Evolutionary conservation across 2,113 vertebrate genomes (phyloP), one percentile per base, ranked within the genome.

Genomic region (Gobius niger): DNA sequence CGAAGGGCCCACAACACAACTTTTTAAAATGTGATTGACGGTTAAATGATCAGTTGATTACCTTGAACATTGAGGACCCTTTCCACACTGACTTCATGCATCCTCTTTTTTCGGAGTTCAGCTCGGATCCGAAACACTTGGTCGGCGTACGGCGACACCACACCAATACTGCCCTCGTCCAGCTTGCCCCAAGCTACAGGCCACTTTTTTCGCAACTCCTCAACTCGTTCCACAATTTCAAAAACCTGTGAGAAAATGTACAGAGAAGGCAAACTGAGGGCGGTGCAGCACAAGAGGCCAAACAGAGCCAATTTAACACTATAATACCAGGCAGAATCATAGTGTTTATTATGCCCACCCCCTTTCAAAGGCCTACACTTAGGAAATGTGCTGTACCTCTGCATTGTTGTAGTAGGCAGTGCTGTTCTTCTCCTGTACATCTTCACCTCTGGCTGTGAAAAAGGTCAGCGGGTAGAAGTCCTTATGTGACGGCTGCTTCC

Each of bases 371-470:
- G 24, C 24, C 24, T 34, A 50, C 34, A 18, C 5, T 13, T 7
- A 13, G 2, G 34, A 69, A 0, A 6, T 47, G 47, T 50, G 50
- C 0, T 49, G 9, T 72, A 99, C 98, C 96, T 99, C 98, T 65
- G 98, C 97, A 41, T 99, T 99, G 88, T 99, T 99, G 93, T 98
- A 99, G 92, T 98, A 99, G 67, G 98, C 96, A 51, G 96, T 98
- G 90, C 98, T 99, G 5, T 99, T 99, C 90, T 99, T 99, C 86
- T 99, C 98, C 85, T 99, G 98, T 6, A 99, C 96, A 75, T 99
- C 98, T 90, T 99, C 97, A 78, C 98, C 98, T 75, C 97, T 93
- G 63, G 98, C 98, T 68, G 98, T 99, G 89, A 99, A 99, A 91
- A 99, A 99, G 67, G 96, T 98, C 64, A 99, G 91, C 18, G 98